Conservation (phyloP, 2,113 vertebrate genomes). For the Semicossyphus pulcher region DNA sequence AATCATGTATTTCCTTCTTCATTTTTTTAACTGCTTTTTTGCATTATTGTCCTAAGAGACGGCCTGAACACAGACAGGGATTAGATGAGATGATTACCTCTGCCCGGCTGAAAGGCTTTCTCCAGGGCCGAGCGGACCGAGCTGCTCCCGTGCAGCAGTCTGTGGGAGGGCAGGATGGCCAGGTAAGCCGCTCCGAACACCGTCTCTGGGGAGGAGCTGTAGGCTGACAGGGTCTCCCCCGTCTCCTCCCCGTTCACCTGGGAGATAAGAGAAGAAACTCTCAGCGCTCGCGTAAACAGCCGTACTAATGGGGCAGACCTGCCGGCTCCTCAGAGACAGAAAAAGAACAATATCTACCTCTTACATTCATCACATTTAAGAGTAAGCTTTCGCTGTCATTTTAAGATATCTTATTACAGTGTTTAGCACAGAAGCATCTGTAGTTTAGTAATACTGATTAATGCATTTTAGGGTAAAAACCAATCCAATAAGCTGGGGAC, state of each 20-base stretch:
- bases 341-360: too few relatives aligned
- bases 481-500: too few relatives aligned
- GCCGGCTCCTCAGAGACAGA: background rate
- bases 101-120: slow-evolving; percentile 81
- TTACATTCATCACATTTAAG: too few relatives aligned
- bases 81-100: slow-evolving; percentile 78
- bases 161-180: slow-evolving; percentile 88
- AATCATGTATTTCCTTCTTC: too few relatives aligned
- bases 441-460: too few relatives aligned
- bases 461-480: too few relatives aligned
- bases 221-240: slow-evolving; percentile 89
- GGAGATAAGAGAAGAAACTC: slow-evolving; percentile 5
- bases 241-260: slow-evolving; percentile 88
- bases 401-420: too few relatives aligned
- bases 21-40: background rate
- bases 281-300: background rate
- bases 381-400: background rate
- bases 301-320: background rate
- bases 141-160: slow-evolving; percentile 88
- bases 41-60: too few relatives aligned
- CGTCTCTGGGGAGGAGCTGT: slow-evolving; percentile 90
- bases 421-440: too few relatives aligned
- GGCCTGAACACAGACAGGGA: background rate
- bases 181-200: slow-evolving; percentile 92
- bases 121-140: slow-evolving; percentile 82